Base-by-base conservation (phyloP, 2,797 vertebrate species). In the Poeciliopsis paucimaculata region DNA sequence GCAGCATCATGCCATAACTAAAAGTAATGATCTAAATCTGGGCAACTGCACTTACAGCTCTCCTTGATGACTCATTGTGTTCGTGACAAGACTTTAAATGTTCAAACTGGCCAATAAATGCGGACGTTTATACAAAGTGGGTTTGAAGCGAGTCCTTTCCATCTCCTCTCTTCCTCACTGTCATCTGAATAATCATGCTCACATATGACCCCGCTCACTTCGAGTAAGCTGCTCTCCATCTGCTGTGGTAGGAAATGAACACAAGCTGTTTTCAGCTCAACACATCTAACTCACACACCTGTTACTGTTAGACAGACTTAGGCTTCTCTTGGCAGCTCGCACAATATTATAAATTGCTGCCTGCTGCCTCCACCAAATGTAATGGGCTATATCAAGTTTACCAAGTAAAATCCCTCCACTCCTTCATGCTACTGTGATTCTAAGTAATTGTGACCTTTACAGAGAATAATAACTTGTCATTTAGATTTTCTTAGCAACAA, bases 221-320 rank as follows among this genome's bases (percentile, higher is more conserved):
- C 1, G 77, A 86, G 87, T 90, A 89, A 93, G 84, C 87, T 77
- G 78, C 87, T 89, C 90, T 94, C 91, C 93, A 93, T 95, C 93
- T 95, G 94, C 82, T 90, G 90, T 77, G 43, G 87, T 39, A 84
- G 86, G 84, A 90, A 92, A 87, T 76, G 86, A 91, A 90, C 87
- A 89, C 93, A 93, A 94, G 93, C 93, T 94, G 93, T 93, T 94
- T 91, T 91, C 88, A 83, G 89, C 90, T 88, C 87, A 86, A 90
- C 90, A 92, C 86, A 88, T 94, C 90, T 85, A 91, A 90, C 86
- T 89, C 84, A 82, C 86, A 89, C 93, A 95, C 93, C 92, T 95
- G 91, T 88, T 92, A 90, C 85, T 88, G 87, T 86, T 76, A 80
- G 87, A 90, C 77, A 87, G 89, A 90, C 86, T 86, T 79, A 73